Evolutionary conservation across 2,888 invertebrate species (phyloP).

Genomic region (Platycheirus rosarum): DNA sequence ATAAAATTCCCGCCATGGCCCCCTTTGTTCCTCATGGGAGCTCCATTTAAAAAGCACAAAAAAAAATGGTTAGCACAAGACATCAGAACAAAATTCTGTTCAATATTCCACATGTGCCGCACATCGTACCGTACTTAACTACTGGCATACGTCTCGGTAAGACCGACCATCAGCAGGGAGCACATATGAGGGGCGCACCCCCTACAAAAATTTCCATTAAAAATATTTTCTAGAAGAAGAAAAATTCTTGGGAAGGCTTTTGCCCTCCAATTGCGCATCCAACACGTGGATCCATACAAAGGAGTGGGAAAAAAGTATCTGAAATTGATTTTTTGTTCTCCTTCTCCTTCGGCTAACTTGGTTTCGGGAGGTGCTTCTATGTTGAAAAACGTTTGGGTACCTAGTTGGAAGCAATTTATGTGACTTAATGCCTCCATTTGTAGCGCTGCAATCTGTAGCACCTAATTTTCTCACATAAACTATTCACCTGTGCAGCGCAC

Average conservation of each 20-base stretch:
- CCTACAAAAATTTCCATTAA: conserved; percentile 30
- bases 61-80: conserved; percentile 16
- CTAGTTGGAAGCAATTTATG: conserved; percentile 57
- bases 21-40: conserved; percentile 17
- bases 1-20: conserved; percentile 25
- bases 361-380: not conserved
- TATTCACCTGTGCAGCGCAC: conserved; percentile 65
- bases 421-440: conserved; percentile 69
- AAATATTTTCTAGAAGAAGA: conserved; percentile 30
- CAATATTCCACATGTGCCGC: conserved; percentile 65
- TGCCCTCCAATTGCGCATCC: conserved; percentile 1
- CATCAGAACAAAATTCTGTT: conserved; percentile 36
- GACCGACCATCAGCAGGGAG: not conserved
- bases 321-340: conserved; percentile 60
- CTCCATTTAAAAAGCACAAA: conserved; percentile 12
- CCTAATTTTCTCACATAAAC: conserved; percentile 71
- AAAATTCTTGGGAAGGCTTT: conserved; percentile 33
- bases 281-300: conserved; percentile 12
- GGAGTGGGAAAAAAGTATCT: conserved; percentile 25
- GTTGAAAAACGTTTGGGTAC: not conserved
- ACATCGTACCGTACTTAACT: not conserved
- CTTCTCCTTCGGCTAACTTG: not conserved
- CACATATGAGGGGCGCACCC: conserved; percentile 11
- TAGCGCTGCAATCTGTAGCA: conserved; percentile 68
- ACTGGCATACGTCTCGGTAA: not conserved